Conservation (phyloP, 2,113 vertebrate genomes). For the zebrafish (Danio rerio) region DNA sequence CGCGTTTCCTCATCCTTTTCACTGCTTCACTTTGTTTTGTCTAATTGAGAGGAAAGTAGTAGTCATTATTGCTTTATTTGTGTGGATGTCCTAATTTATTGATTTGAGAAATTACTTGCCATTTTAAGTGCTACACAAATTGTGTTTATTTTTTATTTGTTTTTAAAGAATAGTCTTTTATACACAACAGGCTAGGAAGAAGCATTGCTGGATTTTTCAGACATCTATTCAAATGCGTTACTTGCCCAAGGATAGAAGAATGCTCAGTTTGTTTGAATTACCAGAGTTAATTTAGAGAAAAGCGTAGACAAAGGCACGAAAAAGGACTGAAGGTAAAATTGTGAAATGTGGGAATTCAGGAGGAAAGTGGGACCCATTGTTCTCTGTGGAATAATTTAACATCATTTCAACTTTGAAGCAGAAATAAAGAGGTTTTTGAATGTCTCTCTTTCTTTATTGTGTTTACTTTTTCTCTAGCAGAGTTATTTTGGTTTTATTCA, state of each 20-base stretch:
- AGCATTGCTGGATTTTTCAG: not conserved
- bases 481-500: not conserved
- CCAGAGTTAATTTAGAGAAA: slow-evolving; percentile 10
- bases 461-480: too few relatives aligned
- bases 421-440: too few relatives aligned
- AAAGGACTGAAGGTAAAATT: not conserved
- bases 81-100: slow-evolving; percentile 50
- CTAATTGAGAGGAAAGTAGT: slow-evolving; percentile 56
- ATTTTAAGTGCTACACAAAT: not conserved
- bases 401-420: not conserved
- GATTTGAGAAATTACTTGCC: slow-evolving; percentile 1
- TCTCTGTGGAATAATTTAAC: not conserved
- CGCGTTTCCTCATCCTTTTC: slow-evolving; percentile 44
- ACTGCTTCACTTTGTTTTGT: slow-evolving; percentile 19
- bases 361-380: not conserved
- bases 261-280: slow-evolving; percentile 18
- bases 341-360: not conserved
- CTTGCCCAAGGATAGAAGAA: not conserved
- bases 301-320: not conserved
- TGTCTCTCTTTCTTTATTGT: too few relatives aligned
- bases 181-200: not conserved
- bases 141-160: not conserved
- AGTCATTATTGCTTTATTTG: slow-evolving; percentile 57
- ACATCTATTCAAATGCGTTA: not conserved
- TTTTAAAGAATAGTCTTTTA: not conserved